A percentile compares a stretch with the other conserved stretches of the same genome.
Conservation (phyloP, 2,797 vertebrate genomes). For the Myotis planiceps region DNA sequence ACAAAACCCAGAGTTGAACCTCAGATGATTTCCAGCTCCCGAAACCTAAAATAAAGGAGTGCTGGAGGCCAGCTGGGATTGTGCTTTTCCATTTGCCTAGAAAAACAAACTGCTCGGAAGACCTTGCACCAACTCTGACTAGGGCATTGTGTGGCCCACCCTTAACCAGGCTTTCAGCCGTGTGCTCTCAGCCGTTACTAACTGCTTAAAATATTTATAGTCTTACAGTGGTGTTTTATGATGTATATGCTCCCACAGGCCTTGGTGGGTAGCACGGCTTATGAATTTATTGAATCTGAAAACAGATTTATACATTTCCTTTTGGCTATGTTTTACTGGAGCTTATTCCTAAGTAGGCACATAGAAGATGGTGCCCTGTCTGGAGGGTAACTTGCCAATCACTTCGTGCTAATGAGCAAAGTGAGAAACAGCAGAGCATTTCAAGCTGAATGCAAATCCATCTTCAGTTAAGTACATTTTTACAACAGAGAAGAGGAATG, state of each 20-base stretch:
- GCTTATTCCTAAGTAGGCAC: slow-evolving; percentile 36
- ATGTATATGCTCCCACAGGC: slow-evolving; percentile 73
- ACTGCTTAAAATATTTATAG: slow-evolving; percentile 75
- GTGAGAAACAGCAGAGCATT: slow-evolving; percentile 44
- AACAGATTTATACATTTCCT: slow-evolving; percentile 77
- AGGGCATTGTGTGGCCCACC: not conserved
- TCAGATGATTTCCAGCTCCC: not conserved
- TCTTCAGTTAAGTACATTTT: slow-evolving; percentile 52
- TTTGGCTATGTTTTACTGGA: slow-evolving; percentile 64
- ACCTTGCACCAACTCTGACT: not conserved
- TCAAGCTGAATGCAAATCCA: slow-evolving; percentile 51
- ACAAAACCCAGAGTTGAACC: not conserved
- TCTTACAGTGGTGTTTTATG: slow-evolving; percentile 71
- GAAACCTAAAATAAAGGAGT: not conserved
- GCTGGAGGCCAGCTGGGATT: not conserved
- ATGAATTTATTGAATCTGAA: slow-evolving; percentile 75
- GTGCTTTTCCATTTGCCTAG: not conserved
- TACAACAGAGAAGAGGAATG: not conserved
- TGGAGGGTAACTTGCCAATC: slow-evolving; percentile 68
- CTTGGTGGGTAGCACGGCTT: slow-evolving; percentile 68
- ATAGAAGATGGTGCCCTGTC: slow-evolving; percentile 59
- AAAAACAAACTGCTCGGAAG: slow-evolving; percentile 22
- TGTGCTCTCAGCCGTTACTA: slow-evolving; percentile 63
- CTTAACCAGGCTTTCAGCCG: slow-evolving; percentile 47
- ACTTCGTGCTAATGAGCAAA: slow-evolving; percentile 44